Percentiles rank a stretch among this genome's conserved stretches.
Conservation (phyloP, 2,888 invertebrate genomes). For the Calameuta idolon region DNA sequence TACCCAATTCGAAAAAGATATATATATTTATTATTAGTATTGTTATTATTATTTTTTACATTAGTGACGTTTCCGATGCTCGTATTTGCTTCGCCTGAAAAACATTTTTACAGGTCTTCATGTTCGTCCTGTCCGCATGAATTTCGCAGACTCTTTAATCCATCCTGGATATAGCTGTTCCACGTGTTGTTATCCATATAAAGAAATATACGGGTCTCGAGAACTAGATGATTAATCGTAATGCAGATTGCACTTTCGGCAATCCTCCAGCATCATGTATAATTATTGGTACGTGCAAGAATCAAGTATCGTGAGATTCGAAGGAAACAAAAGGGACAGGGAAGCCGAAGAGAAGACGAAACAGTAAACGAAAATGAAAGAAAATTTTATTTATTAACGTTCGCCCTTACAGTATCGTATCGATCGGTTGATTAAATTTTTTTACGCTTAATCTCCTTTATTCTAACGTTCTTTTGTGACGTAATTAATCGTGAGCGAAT, state of each 20-base stretch:
- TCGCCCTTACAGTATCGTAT: neutral
- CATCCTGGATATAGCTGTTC: neutral
- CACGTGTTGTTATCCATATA: neutral
- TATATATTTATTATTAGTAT: neutral
- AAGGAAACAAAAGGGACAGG: neutral
- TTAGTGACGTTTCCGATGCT: neutral
- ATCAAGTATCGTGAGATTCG: neutral
- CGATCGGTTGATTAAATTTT: neutral
- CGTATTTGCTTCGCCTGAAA: neutral
- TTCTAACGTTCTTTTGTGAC: neutral
- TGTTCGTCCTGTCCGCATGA: neutral
- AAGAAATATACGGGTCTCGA: neutral
- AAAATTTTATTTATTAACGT: neutral
- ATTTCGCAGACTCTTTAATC: neutral
- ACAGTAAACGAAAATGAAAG: neutral
- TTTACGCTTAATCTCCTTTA: neutral
- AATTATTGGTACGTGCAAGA: neutral
- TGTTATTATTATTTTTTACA: neutral
- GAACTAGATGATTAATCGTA: neutral
- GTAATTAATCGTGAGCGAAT: neutral
- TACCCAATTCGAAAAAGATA: neutral
- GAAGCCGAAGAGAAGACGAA: neutral
- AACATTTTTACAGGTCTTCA: neutral
- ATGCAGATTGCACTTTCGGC: neutral
- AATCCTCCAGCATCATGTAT: neutral